Base-by-base conservation (phyloP, 2,888 invertebrate species). In the Lithosia quadra region DNA sequence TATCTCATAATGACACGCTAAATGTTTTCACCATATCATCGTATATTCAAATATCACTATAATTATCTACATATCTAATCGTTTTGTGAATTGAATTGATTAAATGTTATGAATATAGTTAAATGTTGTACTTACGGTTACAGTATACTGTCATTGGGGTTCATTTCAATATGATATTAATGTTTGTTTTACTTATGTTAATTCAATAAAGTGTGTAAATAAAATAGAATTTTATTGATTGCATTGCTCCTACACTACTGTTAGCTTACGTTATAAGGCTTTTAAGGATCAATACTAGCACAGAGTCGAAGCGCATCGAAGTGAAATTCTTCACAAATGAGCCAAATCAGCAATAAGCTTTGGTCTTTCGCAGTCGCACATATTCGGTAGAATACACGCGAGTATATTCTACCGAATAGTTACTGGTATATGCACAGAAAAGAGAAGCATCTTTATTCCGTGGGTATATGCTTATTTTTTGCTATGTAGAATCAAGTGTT, bases 161-260 rank as follows among this genome's bases (percentile, higher is more conserved):
- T 93, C 84, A 91, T 92, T 93, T 93, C 88, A 86, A 91, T 91
- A 91, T 89, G 88, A 86, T 86, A 89, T 89, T 86, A 89, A 91
- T 91, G 90, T 93, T 94, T 94, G 92, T 93, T 94, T 95, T 94
- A 90, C 93, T 93, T 95, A 94, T 90, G 93, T 94, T 95, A 91
- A 89, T 92, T 94, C 91, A 95, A 95, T 95, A 95, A 95, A 95
- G 95, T 95, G 95, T 95, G 95, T 95, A 95, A 92, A 95, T 95
- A 93, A 91, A 83, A 24, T 9, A 8, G 66, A 24, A 65, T 81
- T 88, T 86, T 65, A 73, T 81, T 84, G 57, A 68, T 59, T 68
- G 9, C 39, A n/a, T n/a, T n/a, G n/a, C n/a, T n/a, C n/a, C n/a
- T 21, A 22, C 10, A 28, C 2, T 28, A 5, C 28, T 28, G 5